phyloP scores from a whole-genome alignment of 2,797 vertebrate species.

The Garrulus glandarius region DNA sequence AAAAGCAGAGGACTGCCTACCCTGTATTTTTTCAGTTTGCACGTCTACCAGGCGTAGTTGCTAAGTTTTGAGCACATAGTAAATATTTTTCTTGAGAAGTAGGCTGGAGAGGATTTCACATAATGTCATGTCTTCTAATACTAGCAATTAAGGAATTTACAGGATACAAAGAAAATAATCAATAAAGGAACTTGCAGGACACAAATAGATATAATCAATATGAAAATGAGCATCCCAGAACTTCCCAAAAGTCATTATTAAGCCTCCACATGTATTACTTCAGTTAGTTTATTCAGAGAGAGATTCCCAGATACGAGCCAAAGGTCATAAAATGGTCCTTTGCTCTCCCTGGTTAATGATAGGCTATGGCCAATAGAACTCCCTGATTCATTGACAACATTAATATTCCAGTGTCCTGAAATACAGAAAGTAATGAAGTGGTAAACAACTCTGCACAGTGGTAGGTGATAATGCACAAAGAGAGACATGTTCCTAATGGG shows the following conservation, averaged over 20 bases:
- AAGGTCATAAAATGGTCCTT: not conserved
- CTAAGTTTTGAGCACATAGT: not conserved
- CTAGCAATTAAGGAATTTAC: not conserved
- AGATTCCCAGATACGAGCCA: not conserved
- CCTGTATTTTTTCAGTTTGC: not conserved
- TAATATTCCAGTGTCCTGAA: not conserved
- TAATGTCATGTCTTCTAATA: not conserved
- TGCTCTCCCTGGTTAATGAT: constrained; percentile 14
- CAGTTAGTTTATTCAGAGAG: not conserved
- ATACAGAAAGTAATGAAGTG: not conserved
- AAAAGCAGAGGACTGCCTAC: not conserved
- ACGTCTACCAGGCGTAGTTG: not conserved
- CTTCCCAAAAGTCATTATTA: not conserved
- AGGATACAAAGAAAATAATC: not conserved
- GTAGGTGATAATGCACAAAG: not conserved
- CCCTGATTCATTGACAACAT: not conserved
- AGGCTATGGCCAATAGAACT: not conserved
- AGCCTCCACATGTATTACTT: not conserved
- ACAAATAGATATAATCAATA: not conserved
- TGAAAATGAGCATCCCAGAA: not conserved
- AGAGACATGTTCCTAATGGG: not conserved
- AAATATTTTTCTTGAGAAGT: not conserved
- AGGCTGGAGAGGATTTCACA: not conserved
- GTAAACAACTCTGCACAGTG: not conserved
- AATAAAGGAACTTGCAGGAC: not conserved